Conservation (phyloP, 2,797 vertebrate genomes). For the Moxostoma hubbsi region DNA sequence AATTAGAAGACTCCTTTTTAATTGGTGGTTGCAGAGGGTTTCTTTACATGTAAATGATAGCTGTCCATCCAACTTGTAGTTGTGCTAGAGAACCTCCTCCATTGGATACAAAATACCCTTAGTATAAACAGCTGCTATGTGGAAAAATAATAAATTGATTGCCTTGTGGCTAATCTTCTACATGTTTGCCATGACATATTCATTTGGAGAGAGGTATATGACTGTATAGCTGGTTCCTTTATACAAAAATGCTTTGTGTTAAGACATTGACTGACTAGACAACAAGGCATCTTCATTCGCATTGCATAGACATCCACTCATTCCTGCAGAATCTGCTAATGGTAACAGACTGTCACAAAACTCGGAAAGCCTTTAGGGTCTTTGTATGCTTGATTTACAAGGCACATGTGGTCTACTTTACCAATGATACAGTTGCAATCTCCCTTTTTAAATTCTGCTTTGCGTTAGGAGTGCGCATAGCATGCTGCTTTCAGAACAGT, state of each 20-base stretch:
- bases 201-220: too few relatives aligned
- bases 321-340: neutral
- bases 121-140: too few relatives aligned
- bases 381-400: neutral
- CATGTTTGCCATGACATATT: too few relatives aligned
- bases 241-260: too few relatives aligned
- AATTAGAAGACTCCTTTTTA: neutral
- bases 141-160: too few relatives aligned
- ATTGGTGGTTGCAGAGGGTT: neutral
- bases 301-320: neutral
- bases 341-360: neutral
- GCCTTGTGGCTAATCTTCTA: too few relatives aligned
- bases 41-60: neutral
- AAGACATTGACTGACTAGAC: too few relatives aligned
- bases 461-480: neutral
- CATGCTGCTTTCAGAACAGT: neutral
- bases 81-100: too few relatives aligned
- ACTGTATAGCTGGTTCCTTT: too few relatives aligned
- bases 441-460: neutral
- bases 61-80: neutral
- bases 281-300: too few relatives aligned
- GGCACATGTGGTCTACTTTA: neutral
- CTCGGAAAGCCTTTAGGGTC: neutral
- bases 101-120: too few relatives aligned
- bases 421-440: neutral